Evolutionary conservation across 2,113 vertebrate genomes (phyloP).

Genomic region (Microtus richardsoni): DNA sequence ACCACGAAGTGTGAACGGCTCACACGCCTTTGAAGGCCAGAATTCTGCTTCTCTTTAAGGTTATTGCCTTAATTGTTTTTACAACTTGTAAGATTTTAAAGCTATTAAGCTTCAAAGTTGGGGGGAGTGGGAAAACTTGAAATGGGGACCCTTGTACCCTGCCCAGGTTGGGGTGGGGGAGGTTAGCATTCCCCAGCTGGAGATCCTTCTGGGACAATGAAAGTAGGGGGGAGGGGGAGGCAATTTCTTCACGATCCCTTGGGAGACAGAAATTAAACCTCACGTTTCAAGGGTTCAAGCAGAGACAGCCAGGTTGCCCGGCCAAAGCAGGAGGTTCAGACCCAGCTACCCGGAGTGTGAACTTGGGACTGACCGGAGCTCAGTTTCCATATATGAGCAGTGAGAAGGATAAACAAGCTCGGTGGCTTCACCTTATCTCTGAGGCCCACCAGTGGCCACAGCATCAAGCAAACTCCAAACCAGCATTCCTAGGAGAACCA

Average conservation of each 20-base stretch:
- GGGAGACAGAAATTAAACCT: constrained; percentile 66
- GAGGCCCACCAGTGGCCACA: background rate
- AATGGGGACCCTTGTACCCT: constrained; percentile 83
- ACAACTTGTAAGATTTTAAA: constrained; percentile 93
- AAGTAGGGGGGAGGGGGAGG: constrained; percentile 41
- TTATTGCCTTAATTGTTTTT: constrained; percentile 92
- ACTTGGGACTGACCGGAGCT: background rate
- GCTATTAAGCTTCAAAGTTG: constrained; percentile 93
- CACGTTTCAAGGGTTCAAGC: constrained; percentile 26
- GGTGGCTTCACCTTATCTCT: fast-evolving
- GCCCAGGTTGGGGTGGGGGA: constrained; percentile 58
- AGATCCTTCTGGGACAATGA: constrained; percentile 68
- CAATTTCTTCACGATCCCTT: constrained; percentile 52
- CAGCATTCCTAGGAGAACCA: background rate
- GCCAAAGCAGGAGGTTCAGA: background rate
- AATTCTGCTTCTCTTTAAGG: constrained; percentile 91
- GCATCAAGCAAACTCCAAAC: fast-evolving
- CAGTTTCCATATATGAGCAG: fast-evolving
- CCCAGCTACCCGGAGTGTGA: background rate
- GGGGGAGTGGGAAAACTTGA: constrained; percentile 86
- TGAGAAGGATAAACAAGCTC: background rate
- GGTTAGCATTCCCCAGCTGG: constrained; percentile 12
- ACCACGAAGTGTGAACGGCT: constrained; percentile 93
- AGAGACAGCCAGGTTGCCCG: background rate
- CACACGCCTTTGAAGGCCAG: constrained; percentile 87